A percentile compares a stretch with the other conserved stretches of the same genome.
phyloP scores from a whole-genome alignment of 2,113 vertebrate species.

The Ptilonorhynchus violaceus region DNA sequence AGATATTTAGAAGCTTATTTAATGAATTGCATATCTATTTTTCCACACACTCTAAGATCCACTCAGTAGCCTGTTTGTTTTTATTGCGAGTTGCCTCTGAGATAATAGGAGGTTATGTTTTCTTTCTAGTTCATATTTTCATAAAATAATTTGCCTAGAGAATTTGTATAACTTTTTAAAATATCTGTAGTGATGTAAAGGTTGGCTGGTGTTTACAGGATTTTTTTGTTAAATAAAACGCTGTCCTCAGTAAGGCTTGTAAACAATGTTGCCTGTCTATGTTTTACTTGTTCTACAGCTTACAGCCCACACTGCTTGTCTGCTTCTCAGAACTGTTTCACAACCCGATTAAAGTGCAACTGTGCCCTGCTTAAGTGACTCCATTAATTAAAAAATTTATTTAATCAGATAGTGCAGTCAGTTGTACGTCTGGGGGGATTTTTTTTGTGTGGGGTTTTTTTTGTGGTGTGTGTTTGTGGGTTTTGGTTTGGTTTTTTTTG shows the following conservation, averaged over 20 bases:
- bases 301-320: background rate
- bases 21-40: background rate
- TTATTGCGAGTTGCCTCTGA: background rate
- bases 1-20: background rate
- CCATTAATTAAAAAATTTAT: background rate
- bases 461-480: background rate
- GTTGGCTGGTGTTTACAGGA: background rate
- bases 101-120: background rate
- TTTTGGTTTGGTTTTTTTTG: background rate
- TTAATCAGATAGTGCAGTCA: background rate
- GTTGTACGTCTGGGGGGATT: background rate
- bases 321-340: constrained; percentile 10
- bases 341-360: background rate
- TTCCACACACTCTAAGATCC: background rate
- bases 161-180: background rate
- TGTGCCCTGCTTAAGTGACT: background rate
- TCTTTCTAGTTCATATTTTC: background rate
- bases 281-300: background rate
- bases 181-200: background rate
- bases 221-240: background rate
- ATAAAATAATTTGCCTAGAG: background rate
- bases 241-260: background rate
- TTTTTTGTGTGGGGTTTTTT: background rate
- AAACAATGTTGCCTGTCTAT: background rate
- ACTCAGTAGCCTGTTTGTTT: background rate